Conservation (phyloP, 2,888 invertebrate species). For the Aspidiotus destructor region DNA sequence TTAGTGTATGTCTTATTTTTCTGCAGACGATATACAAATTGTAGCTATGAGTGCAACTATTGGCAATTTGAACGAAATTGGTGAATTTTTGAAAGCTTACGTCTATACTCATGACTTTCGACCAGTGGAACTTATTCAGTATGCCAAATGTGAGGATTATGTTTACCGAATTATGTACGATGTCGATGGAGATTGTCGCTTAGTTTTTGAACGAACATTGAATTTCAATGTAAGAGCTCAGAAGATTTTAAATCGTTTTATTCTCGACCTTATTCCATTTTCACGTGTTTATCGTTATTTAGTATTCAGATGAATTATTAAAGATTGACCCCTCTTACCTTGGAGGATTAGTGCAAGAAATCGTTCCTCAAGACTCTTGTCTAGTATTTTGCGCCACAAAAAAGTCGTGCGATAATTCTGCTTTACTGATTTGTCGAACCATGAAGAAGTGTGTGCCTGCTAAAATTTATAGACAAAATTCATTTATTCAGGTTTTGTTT, state of each 20-base stretch:
- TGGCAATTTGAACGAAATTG: constrained; percentile 75
- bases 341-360: constrained; percentile 68
- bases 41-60: constrained; percentile 97
- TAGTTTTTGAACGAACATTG: constrained; percentile 30
- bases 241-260: background rate
- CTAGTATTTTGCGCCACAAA: constrained; percentile 90
- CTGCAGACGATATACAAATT: constrained; percentile 61
- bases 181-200: constrained; percentile 24
- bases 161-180: constrained; percentile 40
- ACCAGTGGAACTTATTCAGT: constrained; percentile 76
- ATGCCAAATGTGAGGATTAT: constrained; percentile 62
- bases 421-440: constrained; percentile 60
- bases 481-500: too few species aligned
- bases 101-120: constrained; percentile 76
- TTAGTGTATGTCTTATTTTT: background rate
- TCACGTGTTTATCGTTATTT: constrained; percentile 36
- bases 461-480: too few species aligned
- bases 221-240: constrained; percentile 22
- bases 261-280: background rate
- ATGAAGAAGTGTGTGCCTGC: constrained; percentile 39
- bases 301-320: constrained; percentile 54
- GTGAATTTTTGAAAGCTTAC: constrained; percentile 68
- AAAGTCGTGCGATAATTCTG: constrained; percentile 85
- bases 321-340: constrained; percentile 69
- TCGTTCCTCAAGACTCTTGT: constrained; percentile 67